Base-by-base conservation (phyloP, 2,888 invertebrate genomes). In the Xylophagus ater region DNA sequence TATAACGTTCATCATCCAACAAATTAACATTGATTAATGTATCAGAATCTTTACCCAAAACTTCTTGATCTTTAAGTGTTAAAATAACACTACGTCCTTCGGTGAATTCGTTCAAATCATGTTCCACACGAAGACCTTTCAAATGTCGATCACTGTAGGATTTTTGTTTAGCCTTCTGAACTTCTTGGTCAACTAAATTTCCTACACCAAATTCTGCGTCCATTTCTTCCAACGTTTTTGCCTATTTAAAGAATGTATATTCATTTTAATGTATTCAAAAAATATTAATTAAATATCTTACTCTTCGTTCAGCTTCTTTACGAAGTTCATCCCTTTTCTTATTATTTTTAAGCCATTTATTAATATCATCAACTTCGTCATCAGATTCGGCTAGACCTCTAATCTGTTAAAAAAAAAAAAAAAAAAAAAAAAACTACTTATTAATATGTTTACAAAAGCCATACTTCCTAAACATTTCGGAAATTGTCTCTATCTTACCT, bases 171-270 rank as follows among this genome's bases (percentile, higher is more conserved):
- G 74, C 69, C 34, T 73, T 72, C 43, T 66, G 68, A 47, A 74
- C 73, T 53, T 87, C 87, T 49, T 84, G 78, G 47, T 84, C 82
- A n/a, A 94, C 74, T 33, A 93, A 68, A 51, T 81, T 83, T 10
- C 78, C 75, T 44, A 93, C 79, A 20, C 93, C 94, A 71, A 96
- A 94, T 60, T 87, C 92, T 49, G 78, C 84, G 66, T 97, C 97
- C 72, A 97, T 74, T 65, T 96, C 92, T 65, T 94, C 90, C 55
- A 97, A 63, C 70, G 87, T 74, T 60, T 89, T 90, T 15, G 92
- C 96, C 88, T 86, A 57, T 6, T n/a, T n/a, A n/a, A 53, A 40
- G 42, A 51, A 51, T 45, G 14, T 35, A 34, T 17, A 21, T 30
- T 3, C 13, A 13, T 30, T 14, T 3, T 14, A 41, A 33, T 17